Evolutionary conservation across 2,113 vertebrate genomes (phyloP), one percentile per base, ranked within the genome.

Genomic region (Catharus fuscescens): DNA sequence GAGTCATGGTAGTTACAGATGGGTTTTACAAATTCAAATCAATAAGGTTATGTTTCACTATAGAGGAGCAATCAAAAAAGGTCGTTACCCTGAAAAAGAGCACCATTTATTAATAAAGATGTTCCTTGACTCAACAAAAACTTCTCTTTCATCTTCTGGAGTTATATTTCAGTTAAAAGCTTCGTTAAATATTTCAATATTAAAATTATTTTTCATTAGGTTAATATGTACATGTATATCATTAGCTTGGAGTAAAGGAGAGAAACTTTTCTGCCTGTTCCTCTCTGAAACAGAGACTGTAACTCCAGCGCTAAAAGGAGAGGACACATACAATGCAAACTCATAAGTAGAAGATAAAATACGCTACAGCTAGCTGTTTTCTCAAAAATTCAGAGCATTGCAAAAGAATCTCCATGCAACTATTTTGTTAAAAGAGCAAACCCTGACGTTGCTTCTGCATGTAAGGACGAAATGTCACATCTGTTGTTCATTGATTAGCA

Each of bases 391-490:
- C 80, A 78, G 71, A 90, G n/a, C 34, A 83, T 9, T 60, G 48
- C 28, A 72, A 56, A 85, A 88, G 28, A 86, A 86, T 74, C 44
- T 93, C 44, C 56, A 71, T 60, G 72, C 61, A 93, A 93, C 64
- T 92, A 64, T 80, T 96, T 86, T 1, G 1, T 80, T 92, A 88
- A 86, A 94, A 94, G 72, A 90, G 48, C 72, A 97, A 92, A 84
- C 31, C 40, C 56, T 78, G 60, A 78, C 94, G 56, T 81, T 96
- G 44, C 42, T 86, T 91, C 74, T 92, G n/a, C 66, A n/a, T 72
- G 23, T 69, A 74, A 82, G 93, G 76, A 64, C 95, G 87, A 94
- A 96, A 92, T 90, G 80, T 90, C 91, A 90, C 82, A 90, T 94
- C 88, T 94, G 82, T 90, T 95, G 59, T 83, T 88, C 28, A 3